Conservation (phyloP, 2,888 invertebrate genomes). For the Coleophora deauratella region DNA sequence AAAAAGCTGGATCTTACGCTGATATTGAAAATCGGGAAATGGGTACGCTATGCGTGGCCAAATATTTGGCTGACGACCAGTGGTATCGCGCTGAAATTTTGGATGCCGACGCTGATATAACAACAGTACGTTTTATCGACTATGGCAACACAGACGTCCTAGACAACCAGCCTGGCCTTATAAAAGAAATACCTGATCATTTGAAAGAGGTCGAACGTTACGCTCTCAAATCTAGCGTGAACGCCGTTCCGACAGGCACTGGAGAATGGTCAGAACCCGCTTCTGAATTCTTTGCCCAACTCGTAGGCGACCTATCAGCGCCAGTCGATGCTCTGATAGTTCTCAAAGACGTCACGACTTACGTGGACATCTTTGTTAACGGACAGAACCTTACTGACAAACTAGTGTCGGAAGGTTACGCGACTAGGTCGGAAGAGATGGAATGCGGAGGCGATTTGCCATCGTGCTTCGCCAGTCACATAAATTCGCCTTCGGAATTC, state of each 20-base stretch:
- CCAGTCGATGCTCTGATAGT: slow-evolving; percentile 69
- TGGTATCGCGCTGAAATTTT: slow-evolving; percentile 96
- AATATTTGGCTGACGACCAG: slow-evolving; percentile 85
- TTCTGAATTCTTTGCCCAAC: slow-evolving; percentile 69
- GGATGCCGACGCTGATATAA: slow-evolving; percentile 83
- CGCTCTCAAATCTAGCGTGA: slow-evolving; percentile 78
- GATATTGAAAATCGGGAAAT: slow-evolving; percentile 73
- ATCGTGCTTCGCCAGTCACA: slow-evolving; percentile 82
- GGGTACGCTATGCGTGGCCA: slow-evolving; percentile 81
- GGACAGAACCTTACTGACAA: slow-evolving; percentile 76
- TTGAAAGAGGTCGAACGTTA: slow-evolving; percentile 71
- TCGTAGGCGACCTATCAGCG: slow-evolving; percentile 64
- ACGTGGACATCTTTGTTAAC: slow-evolving; percentile 77
- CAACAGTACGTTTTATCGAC: slow-evolving; percentile 84
- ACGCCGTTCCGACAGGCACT: slow-evolving; percentile 77
- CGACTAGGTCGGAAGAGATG: slow-evolving; percentile 67
- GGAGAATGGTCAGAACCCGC: slow-evolving; percentile 79
- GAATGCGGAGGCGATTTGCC: slow-evolving; percentile 52
- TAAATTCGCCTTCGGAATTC: slow-evolving; percentile 83
- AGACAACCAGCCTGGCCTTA: slow-evolving; percentile 72
- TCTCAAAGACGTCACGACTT: slow-evolving; percentile 75
- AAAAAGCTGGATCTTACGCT: slow-evolving; percentile 62
- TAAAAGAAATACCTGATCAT: slow-evolving; percentile 77
- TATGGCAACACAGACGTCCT: slow-evolving; percentile 86
- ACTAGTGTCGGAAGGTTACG: slow-evolving; percentile 74